These are phyloP conservation scores for Nyctibius grandis DNA, from an alignment of 2,797 vertebrate species.

Conservation along the genomic window DNA sequence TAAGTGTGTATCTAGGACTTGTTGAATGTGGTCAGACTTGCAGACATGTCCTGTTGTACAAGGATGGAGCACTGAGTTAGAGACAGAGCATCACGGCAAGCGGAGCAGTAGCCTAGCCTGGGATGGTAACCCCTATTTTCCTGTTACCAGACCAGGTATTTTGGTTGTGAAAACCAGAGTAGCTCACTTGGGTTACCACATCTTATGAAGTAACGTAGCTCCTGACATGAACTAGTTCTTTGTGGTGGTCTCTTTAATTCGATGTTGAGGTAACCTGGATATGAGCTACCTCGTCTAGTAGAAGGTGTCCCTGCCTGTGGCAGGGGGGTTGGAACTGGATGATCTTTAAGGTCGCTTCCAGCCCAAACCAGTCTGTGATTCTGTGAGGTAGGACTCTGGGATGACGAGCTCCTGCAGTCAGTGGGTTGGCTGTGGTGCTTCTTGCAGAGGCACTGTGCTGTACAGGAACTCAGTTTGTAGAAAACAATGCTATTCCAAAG, in stretches of 20 bases:
- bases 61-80: neutral
- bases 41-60: fast-evolving
- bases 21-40: neutral
- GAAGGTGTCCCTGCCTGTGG: too few species aligned
- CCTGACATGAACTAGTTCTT: neutral
- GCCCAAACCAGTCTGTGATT: too few species aligned
- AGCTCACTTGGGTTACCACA: neutral
- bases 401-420: neutral
- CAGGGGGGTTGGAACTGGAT: too few species aligned
- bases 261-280: too few species aligned
- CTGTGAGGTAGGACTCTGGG: neutral
- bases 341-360: too few species aligned
- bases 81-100: neutral
- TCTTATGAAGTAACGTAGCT: neutral
- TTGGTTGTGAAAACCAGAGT: neutral
- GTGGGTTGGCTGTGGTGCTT: neutral
- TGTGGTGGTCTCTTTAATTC: neutral
- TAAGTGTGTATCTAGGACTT: neutral
- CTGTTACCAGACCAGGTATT: neutral
- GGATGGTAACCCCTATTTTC: neutral
- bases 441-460: neutral
- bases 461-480: neutral
- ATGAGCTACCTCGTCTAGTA: too few species aligned
- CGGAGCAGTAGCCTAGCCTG: neutral
- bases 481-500: neutral